phyloP scores from a whole-genome alignment of 2,797 vertebrate genomes.

The Meda fulgida region DNA sequence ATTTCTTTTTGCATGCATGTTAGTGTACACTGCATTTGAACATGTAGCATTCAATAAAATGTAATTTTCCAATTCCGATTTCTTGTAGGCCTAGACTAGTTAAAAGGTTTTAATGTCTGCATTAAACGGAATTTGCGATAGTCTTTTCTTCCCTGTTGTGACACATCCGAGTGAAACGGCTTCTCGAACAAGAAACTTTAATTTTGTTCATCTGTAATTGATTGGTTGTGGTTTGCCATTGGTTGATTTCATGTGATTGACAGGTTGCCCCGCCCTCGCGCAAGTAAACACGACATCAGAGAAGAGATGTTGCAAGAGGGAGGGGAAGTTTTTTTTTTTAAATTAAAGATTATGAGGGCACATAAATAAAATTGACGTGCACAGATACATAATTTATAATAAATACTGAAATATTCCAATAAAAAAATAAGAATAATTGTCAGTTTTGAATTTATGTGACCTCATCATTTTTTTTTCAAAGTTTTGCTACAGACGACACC shows the following conservation, averaged over 20 bases:
- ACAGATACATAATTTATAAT: too few relatives aligned
- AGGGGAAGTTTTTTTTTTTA: too few relatives aligned
- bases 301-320: too few relatives aligned
- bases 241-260: not conserved
- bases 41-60: not conserved
- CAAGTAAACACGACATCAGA: too few relatives aligned
- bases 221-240: not conserved
- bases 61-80: not conserved
- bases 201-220: not conserved
- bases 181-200: not conserved
- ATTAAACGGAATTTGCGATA: not conserved
- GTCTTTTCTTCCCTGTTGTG: not conserved
- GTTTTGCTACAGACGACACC: too few relatives aligned
- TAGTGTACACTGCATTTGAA: not conserved
- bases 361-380: too few relatives aligned
- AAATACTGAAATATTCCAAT: too few relatives aligned
- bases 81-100: not conserved
- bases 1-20: not conserved
- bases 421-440: too few relatives aligned
- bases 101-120: not conserved
- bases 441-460: too few relatives aligned
- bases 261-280: too few relatives aligned
- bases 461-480: too few relatives aligned
- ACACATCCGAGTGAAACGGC: not conserved
- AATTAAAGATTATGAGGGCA: too few relatives aligned